Percentiles rank a stretch among this genome's conserved stretches.
phyloP scores from a whole-genome alignment of 2,888 invertebrate species.

The Sinohyriopsis cumingii region DNA sequence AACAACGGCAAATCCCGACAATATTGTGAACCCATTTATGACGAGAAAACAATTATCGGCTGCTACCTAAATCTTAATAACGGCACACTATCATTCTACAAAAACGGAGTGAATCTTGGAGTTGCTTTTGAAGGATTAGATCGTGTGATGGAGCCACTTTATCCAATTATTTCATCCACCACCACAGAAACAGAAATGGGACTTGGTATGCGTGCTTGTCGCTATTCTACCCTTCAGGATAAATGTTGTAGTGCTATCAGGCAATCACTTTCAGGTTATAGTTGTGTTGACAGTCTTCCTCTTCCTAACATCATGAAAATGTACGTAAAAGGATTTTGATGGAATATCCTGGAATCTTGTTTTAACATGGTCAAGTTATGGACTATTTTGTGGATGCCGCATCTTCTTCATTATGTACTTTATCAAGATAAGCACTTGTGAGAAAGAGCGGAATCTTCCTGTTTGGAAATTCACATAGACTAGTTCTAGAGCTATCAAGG shows the following conservation, averaged over 20 bases:
- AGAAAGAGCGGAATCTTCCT: too few species aligned
- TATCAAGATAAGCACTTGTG: too few species aligned
- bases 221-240: constrained; percentile 52
- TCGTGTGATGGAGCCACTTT: constrained; percentile 37
- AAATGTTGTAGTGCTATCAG: constrained; percentile 50
- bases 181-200: constrained; percentile 57
- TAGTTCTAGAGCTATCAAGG: too few species aligned
- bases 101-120: constrained; percentile 53
- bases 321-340: constrained; percentile 36
- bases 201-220: constrained; percentile 44
- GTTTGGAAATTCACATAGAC: too few species aligned
- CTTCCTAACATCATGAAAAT: constrained; percentile 50
- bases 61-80: constrained; percentile 55
- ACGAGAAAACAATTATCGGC: constrained; percentile 53
- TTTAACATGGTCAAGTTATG: too few species aligned
- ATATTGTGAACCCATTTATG: constrained; percentile 61
- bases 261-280: constrained; percentile 25
- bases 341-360: background rate
- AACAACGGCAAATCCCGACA: constrained; percentile 49
- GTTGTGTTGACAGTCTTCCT: constrained; percentile 49
- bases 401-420: too few species aligned
- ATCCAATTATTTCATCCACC: constrained; percentile 59
- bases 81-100: constrained; percentile 56
- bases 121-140: constrained; percentile 55
- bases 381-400: too few species aligned